Percentiles rank a stretch among this genome's conserved stretches.
These are phyloP conservation scores for Sisyra terminalis DNA, from an alignment of 2,888 invertebrate genomes.

Conservation along the genomic window DNA sequence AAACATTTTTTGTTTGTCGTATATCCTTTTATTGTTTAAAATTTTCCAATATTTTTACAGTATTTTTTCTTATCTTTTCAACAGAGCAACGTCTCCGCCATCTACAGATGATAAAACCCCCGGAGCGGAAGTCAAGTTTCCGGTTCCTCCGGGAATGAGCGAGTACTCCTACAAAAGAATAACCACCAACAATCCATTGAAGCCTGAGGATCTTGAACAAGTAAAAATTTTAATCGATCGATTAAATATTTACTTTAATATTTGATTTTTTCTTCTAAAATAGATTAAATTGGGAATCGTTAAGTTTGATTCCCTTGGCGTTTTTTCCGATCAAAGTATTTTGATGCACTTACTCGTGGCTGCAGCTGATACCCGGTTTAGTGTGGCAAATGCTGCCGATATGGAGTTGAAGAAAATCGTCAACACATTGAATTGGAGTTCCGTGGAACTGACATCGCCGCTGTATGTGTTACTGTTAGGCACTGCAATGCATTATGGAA, in stretches of 20 bases:
- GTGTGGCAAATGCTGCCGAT: conserved; percentile 77
- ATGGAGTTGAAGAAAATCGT: conserved; percentile 65
- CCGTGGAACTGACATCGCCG: conserved; percentile 47
- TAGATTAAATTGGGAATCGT: conserved; percentile 62
- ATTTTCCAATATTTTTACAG: background rate
- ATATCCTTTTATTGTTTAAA: too few relatives aligned
- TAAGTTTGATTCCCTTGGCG: conserved; percentile 63
- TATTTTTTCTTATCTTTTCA: conserved; percentile 11
- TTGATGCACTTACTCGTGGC: conserved; percentile 67
- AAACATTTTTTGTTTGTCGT: too few relatives aligned
- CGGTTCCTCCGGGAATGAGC: conserved; percentile 63
- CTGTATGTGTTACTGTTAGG: conserved; percentile 70
- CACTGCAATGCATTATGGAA: conserved; percentile 27
- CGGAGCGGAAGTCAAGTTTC: conserved; percentile 19
- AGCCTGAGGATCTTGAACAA: conserved; percentile 69
- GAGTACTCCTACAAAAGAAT: conserved; percentile 59
- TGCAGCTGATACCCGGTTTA: conserved; percentile 76
- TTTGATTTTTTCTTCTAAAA: conserved; percentile 11
- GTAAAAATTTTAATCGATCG: too few relatives aligned
- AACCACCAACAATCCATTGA: conserved; percentile 49
- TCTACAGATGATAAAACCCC: conserved; percentile 14
- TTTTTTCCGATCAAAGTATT: conserved; percentile 57
- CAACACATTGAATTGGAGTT: conserved; percentile 66
- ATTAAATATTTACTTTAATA: conserved; percentile 1
- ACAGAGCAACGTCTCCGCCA: conserved; percentile 21